These are phyloP conservation scores for Propithecus deckenii DNA, from an alignment of 2,797 vertebrate genomes.

Conservation along the genomic window DNA sequence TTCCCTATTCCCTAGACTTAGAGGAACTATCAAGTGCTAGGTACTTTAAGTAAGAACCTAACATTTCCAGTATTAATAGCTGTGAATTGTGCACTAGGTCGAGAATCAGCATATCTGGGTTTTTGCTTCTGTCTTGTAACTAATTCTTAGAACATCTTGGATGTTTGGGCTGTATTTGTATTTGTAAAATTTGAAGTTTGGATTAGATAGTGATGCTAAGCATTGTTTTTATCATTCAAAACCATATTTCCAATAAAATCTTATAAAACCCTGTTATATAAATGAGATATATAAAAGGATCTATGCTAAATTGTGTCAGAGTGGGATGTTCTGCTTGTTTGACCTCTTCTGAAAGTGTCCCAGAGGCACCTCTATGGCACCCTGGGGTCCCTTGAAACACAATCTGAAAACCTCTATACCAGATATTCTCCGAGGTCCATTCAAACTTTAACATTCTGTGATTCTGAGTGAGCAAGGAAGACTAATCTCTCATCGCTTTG, in stretches of 20 bases:
- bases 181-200: background rate
- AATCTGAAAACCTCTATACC: background rate
- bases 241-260: background rate
- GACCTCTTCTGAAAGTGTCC: background rate
- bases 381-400: background rate
- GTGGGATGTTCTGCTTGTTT: background rate
- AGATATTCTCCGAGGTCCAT: background rate
- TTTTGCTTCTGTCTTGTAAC: background rate
- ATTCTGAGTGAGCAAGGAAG: background rate
- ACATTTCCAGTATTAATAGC: background rate
- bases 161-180: background rate
- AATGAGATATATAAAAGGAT: background rate
- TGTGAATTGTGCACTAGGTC: background rate
- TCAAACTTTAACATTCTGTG: background rate
- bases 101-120: background rate
- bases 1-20: background rate
- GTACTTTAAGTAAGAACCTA: background rate
- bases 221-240: background rate
- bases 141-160: background rate
- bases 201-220: background rate
- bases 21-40: background rate
- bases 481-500: background rate
- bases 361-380: background rate
- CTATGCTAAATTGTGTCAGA: background rate
- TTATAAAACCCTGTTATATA: background rate